Percentiles rank a stretch among this genome's conserved stretches.
phyloP scores from a whole-genome alignment of 2,797 vertebrate species.

The Hippoglossus hippoglossus region DNA sequence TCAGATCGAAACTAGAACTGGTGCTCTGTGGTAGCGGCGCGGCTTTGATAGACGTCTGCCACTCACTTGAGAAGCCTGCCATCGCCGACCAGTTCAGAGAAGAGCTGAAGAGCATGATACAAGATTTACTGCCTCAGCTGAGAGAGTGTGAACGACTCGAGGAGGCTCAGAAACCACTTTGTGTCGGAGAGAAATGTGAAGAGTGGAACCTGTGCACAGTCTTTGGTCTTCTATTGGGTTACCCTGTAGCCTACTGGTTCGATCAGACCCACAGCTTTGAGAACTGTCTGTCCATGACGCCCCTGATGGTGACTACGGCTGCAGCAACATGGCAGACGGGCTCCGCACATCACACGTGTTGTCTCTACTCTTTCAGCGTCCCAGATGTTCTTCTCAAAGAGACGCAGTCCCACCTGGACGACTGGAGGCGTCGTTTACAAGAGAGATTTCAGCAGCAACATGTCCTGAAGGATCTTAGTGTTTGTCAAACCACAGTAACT shows the following conservation, averaged over 20 bases:
- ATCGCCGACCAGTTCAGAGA: slow-evolving; percentile 50
- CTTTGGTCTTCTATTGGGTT: slow-evolving; percentile 91
- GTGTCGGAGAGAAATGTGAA: slow-evolving; percentile 63
- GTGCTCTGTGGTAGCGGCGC: slow-evolving; percentile 51
- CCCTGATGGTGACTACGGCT: slow-evolving; percentile 86
- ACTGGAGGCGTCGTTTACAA: slow-evolving; percentile 84
- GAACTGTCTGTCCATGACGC: slow-evolving; percentile 90
- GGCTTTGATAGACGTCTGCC: slow-evolving; percentile 85
- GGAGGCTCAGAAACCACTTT: slow-evolving; percentile 29
- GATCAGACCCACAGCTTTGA: slow-evolving; percentile 75
- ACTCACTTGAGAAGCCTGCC: slow-evolving; percentile 73
- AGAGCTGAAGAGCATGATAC: slow-evolving; percentile 62
- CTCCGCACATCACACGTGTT: slow-evolving; percentile 60
- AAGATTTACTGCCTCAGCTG: slow-evolving; percentile 78
- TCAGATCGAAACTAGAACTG: slow-evolving; percentile 69
- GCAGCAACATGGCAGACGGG: slow-evolving; percentile 78
- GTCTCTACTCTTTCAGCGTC: slow-evolving; percentile 92
- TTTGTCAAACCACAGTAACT: slow-evolving; percentile 84
- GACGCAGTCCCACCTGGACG: slow-evolving; percentile 68
- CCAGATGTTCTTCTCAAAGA: slow-evolving; percentile 84
- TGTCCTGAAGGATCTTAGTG: slow-evolving; percentile 84
- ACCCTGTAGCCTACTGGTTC: slow-evolving; percentile 91
- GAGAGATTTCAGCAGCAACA: slow-evolving; percentile 83
- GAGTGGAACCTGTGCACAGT: slow-evolving; percentile 92
- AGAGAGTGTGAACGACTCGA: slow-evolving; percentile 31